Evolutionary conservation across 2,888 invertebrate genomes (phyloP), one percentile per base, ranked within the genome.

Genomic region (Cartodere bifasciata): DNA sequence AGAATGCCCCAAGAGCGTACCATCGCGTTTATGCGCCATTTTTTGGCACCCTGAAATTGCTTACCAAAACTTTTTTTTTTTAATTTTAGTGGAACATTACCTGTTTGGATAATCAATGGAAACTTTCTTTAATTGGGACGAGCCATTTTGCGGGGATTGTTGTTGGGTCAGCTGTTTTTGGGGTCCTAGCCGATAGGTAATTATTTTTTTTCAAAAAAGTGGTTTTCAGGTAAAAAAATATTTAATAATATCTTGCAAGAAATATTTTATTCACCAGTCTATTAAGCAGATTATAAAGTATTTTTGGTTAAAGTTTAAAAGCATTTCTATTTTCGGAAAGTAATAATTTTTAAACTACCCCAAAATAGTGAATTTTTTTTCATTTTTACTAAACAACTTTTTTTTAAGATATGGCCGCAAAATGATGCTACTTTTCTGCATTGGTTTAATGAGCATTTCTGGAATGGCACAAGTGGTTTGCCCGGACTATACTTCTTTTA

Each of bases 101-200:
- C 2, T 75, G 75, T 44, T 48, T 60, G 16, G 69, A 71, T 40
- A 71, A 72, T 39, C 63, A 66, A 34, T 72, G 72, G 70, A 70
- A 67, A 48, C 48, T 73, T 30, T 70, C 73, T 1, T 52, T 72
- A 23, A 67, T 74, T 9, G 74, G 74, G 9, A 70, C 70, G 0
- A 56, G 67, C 29, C 74, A 75, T 54, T 74, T 74, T 53, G 66
- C 69, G 7, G 75, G 75, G 2, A 65, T 73, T 24, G 65, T 75
- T 17, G 55, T 68, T 25, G 75, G 75, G 14, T 70, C 73, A 4
- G 66, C 68, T 4, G 24, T 66, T 1, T 69, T 68, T 37, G 74
- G 75, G 11, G 58, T 70, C 40, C 50, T 74, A 12, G 72, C 75
- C 3, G 75, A 75, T 53, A 65, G 63, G 72, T 72, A 53, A 54